Base-by-base conservation (phyloP, 1,140 invertebrate species). In the Ceratina calcarata region DNA sequence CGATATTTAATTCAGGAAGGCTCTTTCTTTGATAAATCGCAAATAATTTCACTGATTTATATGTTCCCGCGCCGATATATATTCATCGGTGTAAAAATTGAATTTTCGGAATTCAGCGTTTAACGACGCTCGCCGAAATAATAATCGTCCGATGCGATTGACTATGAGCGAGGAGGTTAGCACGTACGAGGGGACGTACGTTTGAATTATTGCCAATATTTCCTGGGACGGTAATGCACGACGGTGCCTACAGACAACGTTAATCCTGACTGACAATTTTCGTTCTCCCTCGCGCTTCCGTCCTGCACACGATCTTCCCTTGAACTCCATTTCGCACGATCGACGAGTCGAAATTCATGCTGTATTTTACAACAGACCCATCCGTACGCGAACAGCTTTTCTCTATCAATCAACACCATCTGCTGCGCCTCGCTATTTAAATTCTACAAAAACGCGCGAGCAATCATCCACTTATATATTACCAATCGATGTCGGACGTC, bases 121-220 rank as follows among this genome's bases (percentile, higher is more conserved):
- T 37, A 55, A 61, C 67, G 22, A 13, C 27, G 16, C 55, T 64
- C 15, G 32, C 51, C 76, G 27, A 24, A 64, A 72, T 72, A 64
- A 72, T 72, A 65, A 65, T 78, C 68, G 58, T 37, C 6, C 60
- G 20, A 57, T 13, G 60, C 49, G 60, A 78, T 78, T 57, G 69
- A 65, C 68, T 57, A n/a, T 64, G 76, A 78, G 60, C 69, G 68
- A 78, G 69, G 49, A 72, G 49, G 65, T 69, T 69, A 51, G 37
- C 65, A 7, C 55, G 57, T 27, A 45, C 60, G 45, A 57, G 76
- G 67, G 69, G 60, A 78, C 60, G 76, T 65, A 64, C 67, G 69
- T 78, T 78, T 72, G 76, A 78, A 78, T 78, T 78, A 78, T 78
- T 78, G 76, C 69, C 76, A 65, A 78, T 78, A 78, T 78, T 78